Evolutionary conservation across 2,797 vertebrate species (phyloP).

Genomic region (Ciconia nigra): DNA sequence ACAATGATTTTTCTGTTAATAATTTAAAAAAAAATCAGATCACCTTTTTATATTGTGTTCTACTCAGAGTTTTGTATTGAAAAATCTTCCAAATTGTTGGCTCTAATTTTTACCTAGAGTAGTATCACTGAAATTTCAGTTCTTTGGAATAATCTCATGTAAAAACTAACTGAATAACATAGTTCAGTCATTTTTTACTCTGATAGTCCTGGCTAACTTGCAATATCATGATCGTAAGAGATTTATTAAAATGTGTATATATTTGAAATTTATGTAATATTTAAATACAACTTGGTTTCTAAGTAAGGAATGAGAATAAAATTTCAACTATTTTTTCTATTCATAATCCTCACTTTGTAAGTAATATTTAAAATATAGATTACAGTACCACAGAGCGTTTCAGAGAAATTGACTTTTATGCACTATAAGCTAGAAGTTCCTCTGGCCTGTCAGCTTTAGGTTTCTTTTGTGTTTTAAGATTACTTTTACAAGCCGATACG

Average conservation of each 20-base stretch:
- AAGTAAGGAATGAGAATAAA: conserved; percentile 17
- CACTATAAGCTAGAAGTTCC: not conserved
- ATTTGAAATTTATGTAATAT: conserved; percentile 45
- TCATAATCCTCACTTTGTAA: conserved; percentile 43
- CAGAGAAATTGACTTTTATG: conserved; percentile 30
- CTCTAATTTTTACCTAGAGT: conserved; percentile 10
- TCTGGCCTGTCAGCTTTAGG: not conserved
- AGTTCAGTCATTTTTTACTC: conserved; percentile 22
- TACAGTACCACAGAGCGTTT: not conserved
- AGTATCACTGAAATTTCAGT: conserved; percentile 7
- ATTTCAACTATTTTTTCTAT: conserved; percentile 57
- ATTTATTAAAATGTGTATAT: conserved; percentile 44
- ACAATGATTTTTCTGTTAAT: not conserved
- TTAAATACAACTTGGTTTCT: conserved; percentile 58
- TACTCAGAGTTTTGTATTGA: not conserved
- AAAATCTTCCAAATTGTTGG: not conserved
- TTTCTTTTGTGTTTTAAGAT: conserved; percentile 22
- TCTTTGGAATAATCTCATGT: conserved; percentile 12
- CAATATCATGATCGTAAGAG: not conserved
- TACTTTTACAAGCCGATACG: not conserved
- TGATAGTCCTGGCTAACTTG: conserved; percentile 6
- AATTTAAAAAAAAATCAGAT: not conserved
- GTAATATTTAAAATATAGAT: conserved; percentile 17
- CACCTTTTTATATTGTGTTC: not conserved
- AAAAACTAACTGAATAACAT: not conserved